Evolutionary conservation across 2,113 vertebrate species (phyloP), one percentile per base, ranked within the genome.

Genomic region (Crocuta crocuta): DNA sequence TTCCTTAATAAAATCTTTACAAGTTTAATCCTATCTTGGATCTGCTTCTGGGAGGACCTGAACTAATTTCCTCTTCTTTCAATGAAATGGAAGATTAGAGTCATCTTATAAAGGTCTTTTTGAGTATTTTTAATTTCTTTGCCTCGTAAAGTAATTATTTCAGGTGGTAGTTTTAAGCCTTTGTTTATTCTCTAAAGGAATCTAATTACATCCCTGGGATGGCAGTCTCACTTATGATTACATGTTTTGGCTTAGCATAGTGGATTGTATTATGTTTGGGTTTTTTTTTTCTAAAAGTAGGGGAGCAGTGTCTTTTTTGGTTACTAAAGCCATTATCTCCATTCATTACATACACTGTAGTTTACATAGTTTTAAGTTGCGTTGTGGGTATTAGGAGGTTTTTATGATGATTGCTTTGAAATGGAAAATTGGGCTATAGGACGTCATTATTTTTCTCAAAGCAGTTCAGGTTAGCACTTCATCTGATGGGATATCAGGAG

Each of bases 81-180:
- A 94, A 17, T 73, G 43, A 79, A 85, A 39, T 66, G 66, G 15
- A 28, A 80, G 63, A 39, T 91, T 85, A 82, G 15, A 35, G 1
- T 53, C 24, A 39, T 95, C 83, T 86, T 87, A 65, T 63, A 92
- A 86, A 89, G 45, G 24, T 79, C 48, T 65, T 98, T 91, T 79
- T 97, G 43, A 73, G 1, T 26, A 13, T 23, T 73, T 88, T 7
- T 31, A 94, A 86, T 23, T 93, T 92, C 80, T 93, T 80, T 70
- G 31, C 63, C 58, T 28, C 94, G 21, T 81, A 82, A 81, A 91
- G 66, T 85, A 95, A 93, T 95, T 96, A 96, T 95, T 95, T 91
- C 65, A 87, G 58, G 94, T 96, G 53, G 35, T 17, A 10, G 10
- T 73, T 97, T 94, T 92, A 71, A 95, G 39, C 7, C 90, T 15